These are phyloP conservation scores for Dryobota labecula DNA, from an alignment of 2,888 invertebrate species.

Conservation along the genomic window DNA sequence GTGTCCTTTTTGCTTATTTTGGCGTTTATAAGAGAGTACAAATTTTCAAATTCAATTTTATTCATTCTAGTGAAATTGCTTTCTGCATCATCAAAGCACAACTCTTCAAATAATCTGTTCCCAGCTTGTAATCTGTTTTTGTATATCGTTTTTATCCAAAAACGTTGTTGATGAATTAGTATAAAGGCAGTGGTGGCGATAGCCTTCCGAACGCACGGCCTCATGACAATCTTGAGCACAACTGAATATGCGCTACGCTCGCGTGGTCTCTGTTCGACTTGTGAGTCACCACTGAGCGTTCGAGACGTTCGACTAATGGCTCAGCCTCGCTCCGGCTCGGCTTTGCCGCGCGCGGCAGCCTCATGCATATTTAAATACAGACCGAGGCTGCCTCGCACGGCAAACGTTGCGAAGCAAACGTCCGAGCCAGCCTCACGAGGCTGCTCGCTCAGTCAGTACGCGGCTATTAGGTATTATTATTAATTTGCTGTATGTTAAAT, in stretches of 20 bases:
- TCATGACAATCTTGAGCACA: constrained; percentile 3
- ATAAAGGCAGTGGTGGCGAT: constrained; percentile 12
- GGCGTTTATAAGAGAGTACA: constrained; percentile 43
- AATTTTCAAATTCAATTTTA: constrained; percentile 36
- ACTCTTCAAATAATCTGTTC: constrained; percentile 51
- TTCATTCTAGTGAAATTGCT: constrained; percentile 26
- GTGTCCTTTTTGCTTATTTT: constrained; percentile 50
- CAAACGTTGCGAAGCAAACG: constrained; percentile 11
- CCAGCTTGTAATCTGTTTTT: constrained; percentile 43
- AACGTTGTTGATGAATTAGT: constrained; percentile 15
- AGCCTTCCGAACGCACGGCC: constrained; percentile 12
- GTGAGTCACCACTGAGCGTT: not conserved
- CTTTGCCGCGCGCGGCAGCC: not conserved
- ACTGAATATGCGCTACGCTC: constrained; percentile 9
- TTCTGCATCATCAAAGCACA: constrained; percentile 43
- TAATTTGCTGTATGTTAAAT: too few relatives aligned
- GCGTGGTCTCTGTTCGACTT: constrained; percentile 3
- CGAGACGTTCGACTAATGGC: not conserved
- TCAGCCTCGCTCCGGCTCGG: constrained; percentile 1
- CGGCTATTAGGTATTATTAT: too few relatives aligned
- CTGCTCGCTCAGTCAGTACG: constrained; percentile 23
- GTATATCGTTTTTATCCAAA: constrained; percentile 36
- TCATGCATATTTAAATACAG: constrained; percentile 2
- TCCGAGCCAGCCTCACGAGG: not conserved
- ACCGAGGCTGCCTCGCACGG: constrained; percentile 12